Evolutionary conservation across 2,797 vertebrate species (phyloP).

Genomic region (Aselliscus stoliczkanus): DNA sequence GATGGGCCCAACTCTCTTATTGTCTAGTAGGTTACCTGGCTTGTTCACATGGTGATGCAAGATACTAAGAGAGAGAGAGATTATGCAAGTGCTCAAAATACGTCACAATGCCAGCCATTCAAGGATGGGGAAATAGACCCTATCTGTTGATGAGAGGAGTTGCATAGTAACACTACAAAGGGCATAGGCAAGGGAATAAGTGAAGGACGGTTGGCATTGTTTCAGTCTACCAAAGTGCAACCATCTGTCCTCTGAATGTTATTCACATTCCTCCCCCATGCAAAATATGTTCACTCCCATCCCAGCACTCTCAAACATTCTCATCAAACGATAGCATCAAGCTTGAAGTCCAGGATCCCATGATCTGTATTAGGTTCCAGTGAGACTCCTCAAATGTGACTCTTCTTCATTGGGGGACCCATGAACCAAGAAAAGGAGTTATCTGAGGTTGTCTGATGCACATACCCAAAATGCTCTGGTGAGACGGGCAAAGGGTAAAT

Average conservation of each 20-base stretch:
- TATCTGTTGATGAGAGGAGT: background rate
- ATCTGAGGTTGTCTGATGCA: background rate
- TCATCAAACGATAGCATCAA: background rate
- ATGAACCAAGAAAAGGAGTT: background rate
- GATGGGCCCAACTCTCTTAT: too few species aligned
- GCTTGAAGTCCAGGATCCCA: background rate
- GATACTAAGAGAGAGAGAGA: background rate
- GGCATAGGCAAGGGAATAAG: background rate
- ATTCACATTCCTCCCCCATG: background rate
- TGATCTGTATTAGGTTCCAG: background rate
- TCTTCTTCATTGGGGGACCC: background rate
- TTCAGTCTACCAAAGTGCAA: background rate
- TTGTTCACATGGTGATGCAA: background rate
- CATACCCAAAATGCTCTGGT: background rate
- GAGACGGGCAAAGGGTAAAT: background rate
- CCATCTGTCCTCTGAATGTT: background rate
- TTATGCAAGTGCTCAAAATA: background rate
- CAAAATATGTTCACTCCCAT: background rate
- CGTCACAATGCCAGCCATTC: background rate
- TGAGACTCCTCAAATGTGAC: background rate
- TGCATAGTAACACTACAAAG: background rate
- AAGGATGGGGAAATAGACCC: background rate
- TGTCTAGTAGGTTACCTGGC: background rate
- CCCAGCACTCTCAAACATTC: background rate
- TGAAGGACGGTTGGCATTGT: background rate